phyloP scores from a whole-genome alignment of 1,140 invertebrate genomes.

The Andricus grossulariae region DNA sequence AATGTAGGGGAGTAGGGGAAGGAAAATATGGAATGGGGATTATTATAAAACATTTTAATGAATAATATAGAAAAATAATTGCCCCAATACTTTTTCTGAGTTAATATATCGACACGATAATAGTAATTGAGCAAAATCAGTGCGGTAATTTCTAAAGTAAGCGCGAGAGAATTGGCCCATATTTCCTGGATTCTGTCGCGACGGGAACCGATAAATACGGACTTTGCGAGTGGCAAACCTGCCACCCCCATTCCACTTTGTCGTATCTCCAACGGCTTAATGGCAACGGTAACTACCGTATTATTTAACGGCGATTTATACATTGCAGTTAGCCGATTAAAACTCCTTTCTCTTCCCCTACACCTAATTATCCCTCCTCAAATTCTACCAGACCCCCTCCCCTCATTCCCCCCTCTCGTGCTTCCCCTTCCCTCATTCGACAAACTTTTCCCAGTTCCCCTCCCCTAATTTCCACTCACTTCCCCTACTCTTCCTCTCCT shows the following conservation, averaged over 20 bases:
- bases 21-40: too few relatives aligned
- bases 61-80: too few relatives aligned
- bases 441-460: too few relatives aligned
- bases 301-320: constrained; percentile 66
- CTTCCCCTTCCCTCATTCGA: too few relatives aligned
- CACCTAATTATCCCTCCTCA: too few relatives aligned
- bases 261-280: constrained; percentile 64
- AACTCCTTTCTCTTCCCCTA: constrained; percentile 27
- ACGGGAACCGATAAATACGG: constrained; percentile 58
- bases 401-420: too few relatives aligned
- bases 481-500: too few relatives aligned
- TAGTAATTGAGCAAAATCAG: constrained; percentile 36
- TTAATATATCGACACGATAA: constrained; percentile 16
- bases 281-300: constrained; percentile 64
- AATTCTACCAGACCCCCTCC: too few relatives aligned
- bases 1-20: too few relatives aligned
- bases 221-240: constrained; percentile 49
- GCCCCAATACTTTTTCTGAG: not conserved
- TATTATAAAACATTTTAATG: too few relatives aligned
- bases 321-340: constrained; percentile 63
- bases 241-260: constrained; percentile 52
- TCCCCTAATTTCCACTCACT: too few relatives aligned
- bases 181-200: constrained; percentile 54
- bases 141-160: constrained; percentile 5
- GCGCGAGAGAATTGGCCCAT: constrained; percentile 44